Evolutionary conservation across 2,888 invertebrate genomes (phyloP), one percentile per base, ranked within the genome.

Genomic region (Ferrisia virgata): DNA sequence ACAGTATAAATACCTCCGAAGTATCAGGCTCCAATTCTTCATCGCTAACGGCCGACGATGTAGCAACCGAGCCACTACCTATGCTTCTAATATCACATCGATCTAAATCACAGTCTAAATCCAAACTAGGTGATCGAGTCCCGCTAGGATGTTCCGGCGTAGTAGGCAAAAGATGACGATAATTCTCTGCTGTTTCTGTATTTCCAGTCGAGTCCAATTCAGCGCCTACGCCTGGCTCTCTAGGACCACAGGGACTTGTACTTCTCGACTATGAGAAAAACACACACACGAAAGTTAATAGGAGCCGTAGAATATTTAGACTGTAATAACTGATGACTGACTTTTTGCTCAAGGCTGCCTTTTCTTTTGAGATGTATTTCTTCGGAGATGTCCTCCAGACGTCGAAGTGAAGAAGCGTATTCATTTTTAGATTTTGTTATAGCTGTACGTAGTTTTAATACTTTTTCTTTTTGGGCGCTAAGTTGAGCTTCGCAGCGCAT

Each of bases 341-440:
- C 85, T 84, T 84, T 85, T 28, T 84, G 85, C 78, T 85, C 85
- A 0, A 81, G 64, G 79, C 85, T 89, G 88, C 86, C 88, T 88
- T 82, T 89, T 87, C 87, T 90, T 90, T 91, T 90, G 0, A 90
- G 89, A 88, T 96, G 96, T 86, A 96, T 97, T 88, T 96, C 96
- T 89, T 97, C 96, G 9, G 97, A 97, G 85, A 98, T 97, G 86
- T 93, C 92, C 89, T 97, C 97, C 36, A 98, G 90, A 86, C 94
- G 93, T 86, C 93, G 93, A 72, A 98, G 90, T 0, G 96, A 94
- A 85, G 92, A 92, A 0, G 96, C 92, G 89, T 98, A 97, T 78
- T 93, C 92, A 86, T 90, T 90, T 89, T 98, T 98, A 1, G 95
- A 93, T 87, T 92, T 92, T 18, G 92, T 91, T 79, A 98, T 94